Evolutionary conservation across 2,113 vertebrate species (phyloP).

Genomic region (Chaenogobius annularis): DNA sequence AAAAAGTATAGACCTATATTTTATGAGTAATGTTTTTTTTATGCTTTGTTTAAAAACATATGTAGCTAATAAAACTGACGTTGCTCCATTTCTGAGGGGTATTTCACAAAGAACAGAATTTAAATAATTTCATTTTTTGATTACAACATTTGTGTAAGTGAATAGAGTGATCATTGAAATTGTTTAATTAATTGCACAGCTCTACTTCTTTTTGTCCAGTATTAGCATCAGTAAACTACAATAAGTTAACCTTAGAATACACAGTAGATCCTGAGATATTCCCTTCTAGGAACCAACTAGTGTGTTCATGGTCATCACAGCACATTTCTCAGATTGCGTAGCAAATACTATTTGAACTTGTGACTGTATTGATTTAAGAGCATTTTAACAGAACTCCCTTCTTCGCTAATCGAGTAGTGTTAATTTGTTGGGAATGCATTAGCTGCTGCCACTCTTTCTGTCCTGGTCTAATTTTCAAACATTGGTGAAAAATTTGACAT

Average conservation of each 20-base stretch:
- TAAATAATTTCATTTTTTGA: background rate
- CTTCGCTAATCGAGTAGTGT: constrained; percentile 9
- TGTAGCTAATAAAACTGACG: too few relatives aligned
- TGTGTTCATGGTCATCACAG: constrained; percentile 10
- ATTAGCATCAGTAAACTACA: too few relatives aligned
- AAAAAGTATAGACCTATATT: background rate
- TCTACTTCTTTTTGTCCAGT: background rate
- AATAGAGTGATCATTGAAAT: background rate
- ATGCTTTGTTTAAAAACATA: too few relatives aligned
- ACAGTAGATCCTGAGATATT: background rate
- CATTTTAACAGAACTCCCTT: background rate
- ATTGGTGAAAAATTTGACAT: constrained; percentile 16
- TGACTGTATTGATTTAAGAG: background rate
- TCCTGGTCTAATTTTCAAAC: constrained; percentile 16
- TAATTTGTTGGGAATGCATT: constrained; percentile 14
- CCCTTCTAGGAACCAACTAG: background rate
- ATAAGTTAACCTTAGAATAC: too few relatives aligned
- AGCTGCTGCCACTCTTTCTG: background rate
- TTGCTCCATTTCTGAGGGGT: too few relatives aligned
- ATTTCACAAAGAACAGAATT: background rate
- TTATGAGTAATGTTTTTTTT: too few relatives aligned
- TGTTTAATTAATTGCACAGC: background rate
- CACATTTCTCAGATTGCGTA: too few relatives aligned
- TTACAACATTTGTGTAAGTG: background rate
- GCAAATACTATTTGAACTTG: background rate